Conservation (phyloP, 2,888 invertebrate genomes). For the Dinocampus coccinellae region DNA sequence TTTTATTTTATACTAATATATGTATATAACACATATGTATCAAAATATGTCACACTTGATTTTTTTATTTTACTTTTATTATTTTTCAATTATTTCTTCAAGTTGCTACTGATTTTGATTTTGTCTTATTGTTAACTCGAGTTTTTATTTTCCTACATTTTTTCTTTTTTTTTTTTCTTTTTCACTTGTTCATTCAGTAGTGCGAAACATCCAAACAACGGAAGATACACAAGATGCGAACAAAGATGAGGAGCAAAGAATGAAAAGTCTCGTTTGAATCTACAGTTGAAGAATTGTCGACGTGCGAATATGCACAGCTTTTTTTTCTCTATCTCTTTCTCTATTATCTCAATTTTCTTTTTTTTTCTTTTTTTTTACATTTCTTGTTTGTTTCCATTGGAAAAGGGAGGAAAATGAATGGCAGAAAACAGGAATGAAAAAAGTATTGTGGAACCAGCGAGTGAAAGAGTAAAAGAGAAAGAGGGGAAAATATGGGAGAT, state of each 20-base stretch:
- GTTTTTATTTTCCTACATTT: constrained; percentile 6
- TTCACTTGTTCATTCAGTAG: neutral
- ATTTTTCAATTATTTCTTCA: neutral
- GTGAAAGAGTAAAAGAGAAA: neutral
- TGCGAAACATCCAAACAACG: constrained; percentile 2
- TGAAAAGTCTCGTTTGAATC: constrained; percentile 3
- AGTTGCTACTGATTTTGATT: neutral
- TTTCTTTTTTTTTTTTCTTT: constrained; percentile 7
- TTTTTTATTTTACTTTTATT: constrained; percentile 15
- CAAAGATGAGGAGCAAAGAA: constrained; percentile 6
- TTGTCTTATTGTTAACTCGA: neutral
- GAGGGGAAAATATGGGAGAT: too few species aligned
- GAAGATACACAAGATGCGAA: neutral
- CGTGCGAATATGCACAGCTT: neutral
- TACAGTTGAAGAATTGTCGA: neutral
- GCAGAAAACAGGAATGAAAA: neutral
- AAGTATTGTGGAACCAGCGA: neutral
- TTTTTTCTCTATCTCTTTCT: neutral
- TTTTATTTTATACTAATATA: neutral
- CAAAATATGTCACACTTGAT: neutral
- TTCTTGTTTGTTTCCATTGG: neutral
- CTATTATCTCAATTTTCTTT: neutral
- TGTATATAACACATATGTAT: neutral
- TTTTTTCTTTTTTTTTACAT: neutral
- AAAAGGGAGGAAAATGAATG: neutral